A percentile compares a stretch with the other conserved stretches of the same genome.
phyloP scores from a whole-genome alignment of 2,797 vertebrate species.

The Sebastes minor region DNA sequence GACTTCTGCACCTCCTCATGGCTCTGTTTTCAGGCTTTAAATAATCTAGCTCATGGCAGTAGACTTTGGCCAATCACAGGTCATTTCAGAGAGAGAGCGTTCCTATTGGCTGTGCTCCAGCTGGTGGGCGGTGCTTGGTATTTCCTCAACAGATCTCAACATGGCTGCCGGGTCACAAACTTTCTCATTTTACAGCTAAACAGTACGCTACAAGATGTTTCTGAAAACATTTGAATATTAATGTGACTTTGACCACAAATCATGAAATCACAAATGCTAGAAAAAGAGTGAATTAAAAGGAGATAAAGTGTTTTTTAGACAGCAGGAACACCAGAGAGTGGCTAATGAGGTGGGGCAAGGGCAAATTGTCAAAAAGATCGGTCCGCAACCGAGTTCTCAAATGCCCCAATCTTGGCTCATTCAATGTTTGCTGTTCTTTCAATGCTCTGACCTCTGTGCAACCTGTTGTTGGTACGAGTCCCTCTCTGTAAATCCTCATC shows the following conservation, averaged over 20 bases:
- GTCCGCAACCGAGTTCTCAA: slow-evolving; percentile 8
- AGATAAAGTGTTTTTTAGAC: neutral
- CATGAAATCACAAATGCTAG: neutral
- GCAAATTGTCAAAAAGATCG: slow-evolving; percentile 26
- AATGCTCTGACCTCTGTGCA: slow-evolving; percentile 56
- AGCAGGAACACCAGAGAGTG: neutral
- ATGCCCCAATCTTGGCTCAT: slow-evolving; percentile 19
- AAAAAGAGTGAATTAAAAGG: neutral
- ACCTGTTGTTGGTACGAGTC: slow-evolving; percentile 51
- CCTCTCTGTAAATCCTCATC: slow-evolving; percentile 48
- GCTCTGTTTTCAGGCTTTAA: too few species aligned
- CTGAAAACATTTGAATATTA: neutral
- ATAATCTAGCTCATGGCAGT: too few species aligned
- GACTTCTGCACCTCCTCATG: too few species aligned
- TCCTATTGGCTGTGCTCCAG: too few species aligned
- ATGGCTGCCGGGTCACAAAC: too few species aligned
- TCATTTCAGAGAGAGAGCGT: too few species aligned
- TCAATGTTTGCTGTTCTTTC: slow-evolving; percentile 52
- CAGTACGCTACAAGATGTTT: too few species aligned
- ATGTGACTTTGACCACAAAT: neutral
- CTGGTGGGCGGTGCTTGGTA: too few species aligned
- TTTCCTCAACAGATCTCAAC: too few species aligned
- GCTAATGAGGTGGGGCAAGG: slow-evolving; percentile 4
- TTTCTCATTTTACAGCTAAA: too few species aligned
- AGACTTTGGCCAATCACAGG: too few species aligned